These are phyloP conservation scores for Pocillopora verrucosa DNA, from an alignment of 64 coral and sea anemone genomes.

Conservation along the genomic window DNA sequence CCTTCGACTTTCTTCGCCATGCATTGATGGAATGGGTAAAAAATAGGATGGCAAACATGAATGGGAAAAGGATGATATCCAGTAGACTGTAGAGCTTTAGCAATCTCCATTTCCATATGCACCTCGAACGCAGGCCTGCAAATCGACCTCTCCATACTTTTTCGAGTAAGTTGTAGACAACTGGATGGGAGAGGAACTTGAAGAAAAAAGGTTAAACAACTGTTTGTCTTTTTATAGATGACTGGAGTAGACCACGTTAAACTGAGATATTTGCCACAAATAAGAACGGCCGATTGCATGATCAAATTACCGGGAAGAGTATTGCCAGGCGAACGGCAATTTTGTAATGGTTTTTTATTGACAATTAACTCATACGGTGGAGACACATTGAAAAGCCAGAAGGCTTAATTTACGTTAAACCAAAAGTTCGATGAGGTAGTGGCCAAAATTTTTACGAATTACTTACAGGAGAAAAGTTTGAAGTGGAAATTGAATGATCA, in stretches of 20 bases:
- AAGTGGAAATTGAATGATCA: too few relatives aligned
- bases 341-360: too few relatives aligned
- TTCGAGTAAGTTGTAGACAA: slow-evolving; percentile 27
- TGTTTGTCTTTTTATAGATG: background rate
- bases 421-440: too few relatives aligned
- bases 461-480: too few relatives aligned
- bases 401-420: too few relatives aligned
- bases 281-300: too few relatives aligned
- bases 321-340: too few relatives aligned
- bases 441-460: too few relatives aligned
- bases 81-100: slow-evolving; percentile 3
- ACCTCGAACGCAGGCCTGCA: slow-evolving; percentile 9
- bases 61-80: slow-evolving; percentile 32
- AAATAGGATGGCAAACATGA: slow-evolving; percentile 11
- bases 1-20: slow-evolving; percentile 23
- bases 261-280: too few relatives aligned
- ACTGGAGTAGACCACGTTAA: background rate
- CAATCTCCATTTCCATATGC: slow-evolving; percentile 25
- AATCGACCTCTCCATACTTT: slow-evolving; percentile 43
- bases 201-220: background rate
- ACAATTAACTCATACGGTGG: too few relatives aligned
- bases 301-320: too few relatives aligned
- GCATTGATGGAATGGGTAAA: slow-evolving; percentile 5
- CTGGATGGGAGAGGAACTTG: slow-evolving; percentile 36
- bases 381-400: too few relatives aligned